A percentile compares a stretch with the other conserved stretches of the same genome.
phyloP scores from a whole-genome alignment of 2,797 vertebrate species.

The Gephyroberyx darwinii region DNA sequence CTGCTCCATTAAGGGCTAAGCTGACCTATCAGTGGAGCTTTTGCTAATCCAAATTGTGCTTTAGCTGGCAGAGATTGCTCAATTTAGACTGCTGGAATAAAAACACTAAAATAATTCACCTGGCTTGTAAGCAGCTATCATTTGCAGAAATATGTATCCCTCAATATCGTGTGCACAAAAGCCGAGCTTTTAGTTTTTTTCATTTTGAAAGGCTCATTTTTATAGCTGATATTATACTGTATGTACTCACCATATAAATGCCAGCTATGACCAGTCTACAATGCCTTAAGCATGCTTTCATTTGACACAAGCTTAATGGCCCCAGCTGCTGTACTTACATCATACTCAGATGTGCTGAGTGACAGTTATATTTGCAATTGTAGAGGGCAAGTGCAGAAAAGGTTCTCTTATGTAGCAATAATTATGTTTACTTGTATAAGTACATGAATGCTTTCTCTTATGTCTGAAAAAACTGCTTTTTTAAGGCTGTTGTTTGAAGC shows the following conservation, averaged over 20 bases:
- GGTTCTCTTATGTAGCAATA: constrained; percentile 22
- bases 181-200: constrained; percentile 4
- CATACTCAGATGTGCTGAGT: constrained; percentile 51
- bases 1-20: constrained; percentile 86
- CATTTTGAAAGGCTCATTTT: constrained; percentile 46
- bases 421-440: constrained; percentile 19
- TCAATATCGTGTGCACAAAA: constrained; percentile 49
- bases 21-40: constrained; percentile 83
- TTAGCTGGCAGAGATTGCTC: constrained; percentile 80
- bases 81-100: constrained; percentile 66
- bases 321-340: constrained; percentile 43
- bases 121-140: constrained; percentile 62
- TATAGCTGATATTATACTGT: constrained; percentile 33
- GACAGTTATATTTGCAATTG: constrained; percentile 53
- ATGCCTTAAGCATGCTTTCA: constrained; percentile 53
- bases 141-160: constrained; percentile 66
- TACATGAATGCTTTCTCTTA: neutral
- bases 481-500: neutral
- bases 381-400: constrained; percentile 31
- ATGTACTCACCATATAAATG: constrained; percentile 36
- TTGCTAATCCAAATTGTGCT: constrained; percentile 84
- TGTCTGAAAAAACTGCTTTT: constrained; percentile 19
- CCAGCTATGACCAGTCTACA: constrained; percentile 46
- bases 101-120: constrained; percentile 64
- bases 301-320: constrained; percentile 56